Evolutionary conservation across 1,140 invertebrate genomes (phyloP), one percentile per base, ranked within the genome.

Genomic region (Tetraneura akinire): DNA sequence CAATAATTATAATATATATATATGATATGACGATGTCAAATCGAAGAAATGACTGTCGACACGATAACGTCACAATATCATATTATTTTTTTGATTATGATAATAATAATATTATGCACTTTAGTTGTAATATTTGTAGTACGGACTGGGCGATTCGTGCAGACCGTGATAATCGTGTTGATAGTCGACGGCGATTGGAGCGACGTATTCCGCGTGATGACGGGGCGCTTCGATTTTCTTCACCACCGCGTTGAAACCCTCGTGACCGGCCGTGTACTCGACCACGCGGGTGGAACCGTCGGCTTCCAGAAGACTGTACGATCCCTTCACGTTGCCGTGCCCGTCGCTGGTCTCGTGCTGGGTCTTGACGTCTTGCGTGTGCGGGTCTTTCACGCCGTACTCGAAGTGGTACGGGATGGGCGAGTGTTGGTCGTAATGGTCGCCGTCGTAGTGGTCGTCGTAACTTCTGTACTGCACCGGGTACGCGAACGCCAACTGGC

Each of bases 381-480:
- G 83, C 9, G 86, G 85, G 80, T 89, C 88, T 80, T 87, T 85
- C 5, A 89, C 88, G 21, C 85, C 86, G 83, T 90, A 89, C 80
- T 87, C 86, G 84, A 86, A 89, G 32, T 85, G 83, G 82, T 90
- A 89, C n/a, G 86, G 84, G n/a, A n/a, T 14, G 32, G 86, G 84
- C 23, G 85, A 83, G 47, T 85, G 18, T 0, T 11, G 18, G 51
- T 23, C 1, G n/a, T 23, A 5, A 6, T 45, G 1, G 21, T 26
- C n/a, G 4, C 37, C 9, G 42, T 23, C 11, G 2, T 3, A 6
- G 14, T 23, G 0, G 13, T 71, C 18, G 11, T 18, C 42, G 64
- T 68, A 47, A 6, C 29, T 6, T n/a, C 6, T 14, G 13, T 68
- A 3, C 18, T 45, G 37, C 21, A 21, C n/a, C 6, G 64, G 64